Percentiles rank a stretch among this genome's conserved stretches.
Conservation (phyloP, 2,113 vertebrate genomes). For the Myodes glareolus region DNA sequence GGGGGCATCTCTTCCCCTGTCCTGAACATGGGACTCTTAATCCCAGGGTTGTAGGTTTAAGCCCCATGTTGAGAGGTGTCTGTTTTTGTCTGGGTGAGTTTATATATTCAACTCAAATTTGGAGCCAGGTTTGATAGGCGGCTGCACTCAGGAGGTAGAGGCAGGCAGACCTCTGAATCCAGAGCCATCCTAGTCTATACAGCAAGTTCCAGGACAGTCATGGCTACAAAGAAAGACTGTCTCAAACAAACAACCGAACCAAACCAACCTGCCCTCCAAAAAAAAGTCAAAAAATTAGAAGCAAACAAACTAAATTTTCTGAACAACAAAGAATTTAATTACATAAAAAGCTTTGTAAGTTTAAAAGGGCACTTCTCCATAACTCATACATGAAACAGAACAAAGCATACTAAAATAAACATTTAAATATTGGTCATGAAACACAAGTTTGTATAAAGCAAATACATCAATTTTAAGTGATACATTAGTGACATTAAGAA, state of each 20-base stretch:
- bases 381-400: slow-evolving; percentile 33
- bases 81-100: neutral
- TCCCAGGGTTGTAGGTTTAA: neutral
- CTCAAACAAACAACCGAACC: neutral
- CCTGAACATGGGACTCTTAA: neutral
- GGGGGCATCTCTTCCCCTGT: neutral
- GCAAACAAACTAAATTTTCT: neutral
- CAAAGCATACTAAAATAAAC: neutral
- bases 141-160: neutral
- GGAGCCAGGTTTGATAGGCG: neutral
- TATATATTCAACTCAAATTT: neutral
- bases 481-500: neutral
- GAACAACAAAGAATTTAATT: neutral
- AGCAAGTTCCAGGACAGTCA: neutral
- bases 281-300: neutral
- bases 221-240: neutral
- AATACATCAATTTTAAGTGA: slow-evolving; percentile 1
- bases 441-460: slow-evolving; percentile 6
- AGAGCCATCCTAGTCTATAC: too few species aligned
- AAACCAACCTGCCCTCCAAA: too few species aligned
- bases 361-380: slow-evolving; percentile 11
- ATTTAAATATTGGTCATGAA: neutral
- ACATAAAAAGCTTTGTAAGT: slow-evolving; percentile 8
- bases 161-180: neutral
- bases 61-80: neutral